Conservation (phyloP, 2,888 invertebrate genomes). For the Acronicta aceris region DNA sequence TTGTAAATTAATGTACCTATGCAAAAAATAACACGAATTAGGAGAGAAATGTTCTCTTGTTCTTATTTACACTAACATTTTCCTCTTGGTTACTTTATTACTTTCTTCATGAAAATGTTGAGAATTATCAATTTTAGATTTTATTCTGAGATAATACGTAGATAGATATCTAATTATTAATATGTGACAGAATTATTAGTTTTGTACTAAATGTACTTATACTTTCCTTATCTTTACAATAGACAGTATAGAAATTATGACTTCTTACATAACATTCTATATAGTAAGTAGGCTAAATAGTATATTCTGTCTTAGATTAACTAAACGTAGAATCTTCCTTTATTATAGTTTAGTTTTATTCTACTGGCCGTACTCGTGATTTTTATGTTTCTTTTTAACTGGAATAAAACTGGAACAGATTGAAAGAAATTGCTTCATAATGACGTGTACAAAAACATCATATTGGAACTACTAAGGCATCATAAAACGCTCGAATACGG, state of each 20-base stretch:
- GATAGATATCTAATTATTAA: constrained; percentile 28
- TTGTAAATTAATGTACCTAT: no score
- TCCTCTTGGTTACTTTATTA: constrained; percentile 10
- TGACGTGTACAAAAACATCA: no score
- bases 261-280: constrained; percentile 36
- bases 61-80: background rate
- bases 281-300: constrained; percentile 45
- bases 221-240: constrained; percentile 43
- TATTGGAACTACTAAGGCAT: constrained; percentile 10
- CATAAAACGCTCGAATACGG: constrained; percentile 50
- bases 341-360: constrained; percentile 51
- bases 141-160: constrained; percentile 26
- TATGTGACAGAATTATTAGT: constrained; percentile 37
- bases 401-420: no score
- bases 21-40: constrained; percentile 31
- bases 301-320: constrained; percentile 47
- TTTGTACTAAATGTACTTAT: constrained; percentile 33
- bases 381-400: constrained; percentile 17
- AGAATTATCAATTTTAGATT: constrained; percentile 32
- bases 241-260: constrained; percentile 54
- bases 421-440: no score
- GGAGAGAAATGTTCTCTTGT: background rate
- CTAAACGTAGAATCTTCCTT: constrained; percentile 48
- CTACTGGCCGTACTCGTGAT: constrained; percentile 43
- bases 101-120: constrained; percentile 27